These are phyloP conservation scores for Centropus unirufus DNA, from an alignment of 2,113 vertebrate species.

Conservation along the genomic window DNA sequence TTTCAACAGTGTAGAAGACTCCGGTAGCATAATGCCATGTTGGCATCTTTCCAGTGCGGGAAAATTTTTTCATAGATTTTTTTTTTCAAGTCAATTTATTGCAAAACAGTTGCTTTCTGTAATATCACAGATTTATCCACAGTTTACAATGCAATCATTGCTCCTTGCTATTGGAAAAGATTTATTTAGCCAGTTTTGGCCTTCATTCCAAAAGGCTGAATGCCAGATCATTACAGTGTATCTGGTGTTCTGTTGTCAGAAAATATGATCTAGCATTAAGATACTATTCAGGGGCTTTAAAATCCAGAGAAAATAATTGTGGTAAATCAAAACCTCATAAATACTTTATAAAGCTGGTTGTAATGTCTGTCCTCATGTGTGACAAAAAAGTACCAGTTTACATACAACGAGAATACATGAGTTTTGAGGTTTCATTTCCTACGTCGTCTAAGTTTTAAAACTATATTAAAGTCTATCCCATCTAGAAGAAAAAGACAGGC, in stretches of 20 bases:
- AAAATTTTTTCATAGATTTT: not conserved
- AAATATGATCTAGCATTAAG: conserved; percentile 74
- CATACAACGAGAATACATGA: conserved; percentile 22
- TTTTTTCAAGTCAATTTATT: conserved; percentile 9
- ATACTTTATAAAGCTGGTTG: conserved; percentile 68
- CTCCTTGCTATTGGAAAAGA: conserved; percentile 69
- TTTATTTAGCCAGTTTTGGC: conserved; percentile 67
- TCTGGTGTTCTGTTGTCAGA: conserved; percentile 74
- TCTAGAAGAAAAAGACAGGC: conserved; percentile 21
- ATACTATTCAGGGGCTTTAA: conserved; percentile 65
- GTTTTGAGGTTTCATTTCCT: conserved; percentile 54
- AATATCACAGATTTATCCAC: conserved; percentile 65
- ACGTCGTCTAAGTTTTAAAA: conserved; percentile 45
- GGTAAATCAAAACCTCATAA: conserved; percentile 72
- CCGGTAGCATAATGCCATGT: conserved; percentile 6
- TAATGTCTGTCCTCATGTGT: conserved; percentile 58
- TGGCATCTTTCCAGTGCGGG: not conserved
- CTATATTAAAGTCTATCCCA: conserved; percentile 31
- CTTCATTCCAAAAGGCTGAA: conserved; percentile 65
- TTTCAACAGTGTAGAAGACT: not conserved
- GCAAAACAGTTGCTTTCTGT: conserved; percentile 64
- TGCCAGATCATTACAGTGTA: conserved; percentile 73
- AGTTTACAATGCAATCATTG: conserved; percentile 67
- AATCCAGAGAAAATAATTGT: conserved; percentile 66
- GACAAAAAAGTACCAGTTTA: conserved; percentile 69